Evolutionary conservation across 2,797 vertebrate genomes (phyloP).

Genomic region (Myotis myotis): DNA sequence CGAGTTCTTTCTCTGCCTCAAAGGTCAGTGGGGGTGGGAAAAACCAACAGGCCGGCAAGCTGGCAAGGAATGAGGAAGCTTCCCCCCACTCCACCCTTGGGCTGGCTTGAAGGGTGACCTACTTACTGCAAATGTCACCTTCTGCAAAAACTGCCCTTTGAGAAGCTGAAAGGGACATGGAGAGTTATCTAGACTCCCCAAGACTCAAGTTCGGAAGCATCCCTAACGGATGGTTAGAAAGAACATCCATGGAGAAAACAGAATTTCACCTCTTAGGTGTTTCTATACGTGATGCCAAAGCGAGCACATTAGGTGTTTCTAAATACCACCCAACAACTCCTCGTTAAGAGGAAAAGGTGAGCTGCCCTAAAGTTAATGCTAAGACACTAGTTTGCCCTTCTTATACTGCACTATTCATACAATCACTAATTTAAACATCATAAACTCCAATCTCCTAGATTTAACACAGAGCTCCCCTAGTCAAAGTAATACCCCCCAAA

Average conservation of each 20-base stretch:
- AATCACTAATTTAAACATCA: not conserved
- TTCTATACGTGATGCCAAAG: too few relatives aligned
- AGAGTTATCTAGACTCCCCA: not conserved
- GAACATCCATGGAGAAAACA: not conserved
- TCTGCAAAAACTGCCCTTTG: not conserved
- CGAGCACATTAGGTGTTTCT: not conserved
- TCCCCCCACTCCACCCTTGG: not conserved
- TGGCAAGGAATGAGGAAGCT: constrained; percentile 53
- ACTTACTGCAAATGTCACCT: constrained; percentile 39
- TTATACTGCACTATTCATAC: not conserved
- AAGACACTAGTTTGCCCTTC: not conserved
- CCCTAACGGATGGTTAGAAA: not conserved
- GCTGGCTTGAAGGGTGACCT: not conserved
- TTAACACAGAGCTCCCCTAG: not conserved
- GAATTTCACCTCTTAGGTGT: not conserved
- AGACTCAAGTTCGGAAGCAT: not conserved
- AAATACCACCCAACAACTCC: not conserved
- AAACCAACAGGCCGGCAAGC: constrained; percentile 63
- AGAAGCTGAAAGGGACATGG: not conserved
- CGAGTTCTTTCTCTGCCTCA: constrained; percentile 38
- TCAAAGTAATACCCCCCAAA: not conserved
- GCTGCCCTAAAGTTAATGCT: not conserved
- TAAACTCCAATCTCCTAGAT: not conserved
- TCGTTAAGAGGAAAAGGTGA: not conserved
- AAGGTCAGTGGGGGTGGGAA: constrained; percentile 74